A percentile compares a stretch with the other conserved stretches of the same genome.
These are phyloP conservation scores for Oscheius myriophilus DNA, from an alignment of 2,888 invertebrate genomes.

Conservation along the genomic window DNA sequence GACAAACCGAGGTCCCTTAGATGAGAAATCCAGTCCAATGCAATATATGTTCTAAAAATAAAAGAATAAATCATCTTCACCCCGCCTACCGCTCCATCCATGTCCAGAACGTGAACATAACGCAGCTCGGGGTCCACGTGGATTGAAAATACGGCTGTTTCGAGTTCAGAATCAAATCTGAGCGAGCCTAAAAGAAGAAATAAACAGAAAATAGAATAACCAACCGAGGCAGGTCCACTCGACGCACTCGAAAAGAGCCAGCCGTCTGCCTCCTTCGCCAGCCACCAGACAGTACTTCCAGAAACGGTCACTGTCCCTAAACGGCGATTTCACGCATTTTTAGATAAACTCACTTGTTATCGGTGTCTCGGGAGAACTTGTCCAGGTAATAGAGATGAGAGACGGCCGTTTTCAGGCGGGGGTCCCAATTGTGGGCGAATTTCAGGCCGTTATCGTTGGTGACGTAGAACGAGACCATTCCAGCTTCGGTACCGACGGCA, in stretches of 20 bases:
- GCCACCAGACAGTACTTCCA: slow-evolving; percentile 77
- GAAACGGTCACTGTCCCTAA: slow-evolving; percentile 65
- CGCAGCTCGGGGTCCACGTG: slow-evolving; percentile 31
- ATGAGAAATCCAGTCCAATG: slow-evolving; percentile 72
- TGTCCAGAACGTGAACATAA: slow-evolving; percentile 82
- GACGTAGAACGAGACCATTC: slow-evolving; percentile 60
- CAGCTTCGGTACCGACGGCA: slow-evolving; percentile 54
- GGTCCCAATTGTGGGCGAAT: slow-evolving; percentile 57
- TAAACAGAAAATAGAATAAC: too few species aligned
- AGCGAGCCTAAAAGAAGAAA: slow-evolving; percentile 9
- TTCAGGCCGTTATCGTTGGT: slow-evolving; percentile 48
- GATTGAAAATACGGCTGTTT: slow-evolving; percentile 5
- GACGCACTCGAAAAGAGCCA: slow-evolving; percentile 72
- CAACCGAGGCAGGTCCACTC: slow-evolving; percentile 82
- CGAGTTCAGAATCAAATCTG: slow-evolving; percentile 21
- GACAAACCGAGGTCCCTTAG: slow-evolving; percentile 37
- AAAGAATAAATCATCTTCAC: not conserved
- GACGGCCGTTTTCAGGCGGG: slow-evolving; percentile 38
- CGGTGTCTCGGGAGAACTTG: slow-evolving; percentile 30
- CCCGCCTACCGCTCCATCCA: slow-evolving; percentile 79
- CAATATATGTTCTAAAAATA: slow-evolving; percentile 81
- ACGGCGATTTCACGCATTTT: not conserved
- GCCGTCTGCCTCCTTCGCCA: slow-evolving; percentile 50
- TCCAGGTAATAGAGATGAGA: slow-evolving; percentile 66
- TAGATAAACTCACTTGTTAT: not conserved